Base-by-base conservation (phyloP, 2,888 invertebrate genomes). In the Folsomia manolachei region DNA sequence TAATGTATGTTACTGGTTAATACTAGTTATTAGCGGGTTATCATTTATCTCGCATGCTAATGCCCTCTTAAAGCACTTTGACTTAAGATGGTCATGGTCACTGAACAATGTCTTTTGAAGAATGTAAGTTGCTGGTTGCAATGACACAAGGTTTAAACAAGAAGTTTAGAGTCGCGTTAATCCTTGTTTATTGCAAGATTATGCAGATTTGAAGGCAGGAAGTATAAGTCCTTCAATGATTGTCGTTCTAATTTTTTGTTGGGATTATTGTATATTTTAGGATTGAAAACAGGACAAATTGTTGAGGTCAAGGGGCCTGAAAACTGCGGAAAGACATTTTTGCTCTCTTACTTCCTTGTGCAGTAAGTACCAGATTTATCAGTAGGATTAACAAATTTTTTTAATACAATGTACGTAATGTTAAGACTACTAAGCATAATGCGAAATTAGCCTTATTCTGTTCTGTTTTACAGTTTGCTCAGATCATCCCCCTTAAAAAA, bases 311-410 rank as follows among this genome's bases (percentile, higher is more conserved):
- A 68, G 56, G 79, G 79, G 23, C 71, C 71, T 11, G 69, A 61
- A 9, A 75, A 74, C 27, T 65, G 75, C 27, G 79, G 77, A 60
- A 80, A 78, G 71, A 75, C 79, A 0, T 73, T 75, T 66, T 61
- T 80, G 7, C 60, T 78, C 2, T 77, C 79, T 0, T 78, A 78
- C 67, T 73, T 78, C 2, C 53, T 80, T 25, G 79, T 74, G n/a
- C 75, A 75, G 78, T 79, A 69, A 74, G 71, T 39, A 39, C 39
- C 4, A 4, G 14, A 39, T 39, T 39, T 27, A 60, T n/a, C n/a
- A n/a, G n/a, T n/a, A n/a, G n/a, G n/a, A n/a, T n/a, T n/a, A n/a
- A n/a, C n/a, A n/a, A n/a, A n/a, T n/a, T n/a, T n/a, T n/a, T n/a
- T n/a, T n/a, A n/a, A n/a, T n/a, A n/a, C n/a, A n/a, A n/a, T n/a